Percentiles rank a stretch among this genome's conserved stretches.
Conservation (phyloP, 2,113 vertebrate species). For the Peromyscus californicus region DNA sequence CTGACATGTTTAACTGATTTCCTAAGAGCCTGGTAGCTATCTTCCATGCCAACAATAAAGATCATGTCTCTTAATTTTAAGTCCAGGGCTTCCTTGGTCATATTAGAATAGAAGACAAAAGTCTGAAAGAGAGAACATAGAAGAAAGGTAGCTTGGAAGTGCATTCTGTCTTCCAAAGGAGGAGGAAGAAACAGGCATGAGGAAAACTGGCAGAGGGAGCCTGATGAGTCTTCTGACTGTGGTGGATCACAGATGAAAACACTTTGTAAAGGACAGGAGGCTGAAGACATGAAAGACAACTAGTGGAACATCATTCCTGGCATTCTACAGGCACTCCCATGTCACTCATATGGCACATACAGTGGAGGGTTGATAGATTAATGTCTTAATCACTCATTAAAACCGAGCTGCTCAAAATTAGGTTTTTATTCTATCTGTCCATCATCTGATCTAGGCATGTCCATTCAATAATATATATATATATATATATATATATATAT, state of each 20-base stretch:
- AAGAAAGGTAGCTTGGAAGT: conserved; percentile 26
- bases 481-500: neutral
- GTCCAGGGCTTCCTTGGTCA: conserved; percentile 7
- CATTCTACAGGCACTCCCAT: neutral
- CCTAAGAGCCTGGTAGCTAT: neutral
- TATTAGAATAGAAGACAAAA: conserved; percentile 23
- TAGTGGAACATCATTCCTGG: neutral
- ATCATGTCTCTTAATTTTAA: neutral
- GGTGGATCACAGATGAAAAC: neutral
- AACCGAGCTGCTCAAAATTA: neutral
- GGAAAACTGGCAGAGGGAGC: neutral
- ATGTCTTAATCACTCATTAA: neutral
- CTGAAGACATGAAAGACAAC: neutral
- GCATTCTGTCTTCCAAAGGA: neutral
- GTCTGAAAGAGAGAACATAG: neutral
- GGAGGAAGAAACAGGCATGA: neutral
- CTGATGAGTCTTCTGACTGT: neutral
- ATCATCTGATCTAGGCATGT: neutral
- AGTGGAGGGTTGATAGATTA: neutral
- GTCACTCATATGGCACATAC: neutral
- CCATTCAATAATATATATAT: neutral
- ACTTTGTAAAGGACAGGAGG: neutral
- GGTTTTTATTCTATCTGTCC: neutral
- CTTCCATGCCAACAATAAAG: neutral
- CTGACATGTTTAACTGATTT: conserved; percentile 29